phyloP scores from a whole-genome alignment of 2,113 vertebrate genomes.

The Prionailurus bengalensis region DNA sequence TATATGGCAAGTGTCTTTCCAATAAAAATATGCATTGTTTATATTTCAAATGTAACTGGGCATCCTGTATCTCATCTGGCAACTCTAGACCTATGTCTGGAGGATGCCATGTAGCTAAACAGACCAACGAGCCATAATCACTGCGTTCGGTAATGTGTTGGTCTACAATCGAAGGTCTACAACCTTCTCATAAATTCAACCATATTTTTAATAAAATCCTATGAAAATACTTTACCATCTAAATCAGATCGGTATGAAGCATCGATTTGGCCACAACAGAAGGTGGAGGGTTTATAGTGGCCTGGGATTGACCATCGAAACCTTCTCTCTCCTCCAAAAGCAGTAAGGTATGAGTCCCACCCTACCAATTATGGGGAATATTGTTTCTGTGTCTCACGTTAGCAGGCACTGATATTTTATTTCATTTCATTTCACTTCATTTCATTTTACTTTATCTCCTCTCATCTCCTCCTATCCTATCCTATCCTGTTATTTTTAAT shows the following conservation, averaged over 20 bases:
- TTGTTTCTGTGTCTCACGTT: fast-evolving
- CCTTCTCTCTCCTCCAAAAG: not conserved
- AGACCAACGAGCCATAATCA: fast-evolving
- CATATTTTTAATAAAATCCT: not conserved
- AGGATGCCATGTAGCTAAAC: fast-evolving
- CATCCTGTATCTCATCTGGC: not conserved
- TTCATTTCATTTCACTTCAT: no score
- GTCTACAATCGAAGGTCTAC: no score
- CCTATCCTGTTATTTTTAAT: no score
- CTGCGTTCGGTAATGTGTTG: fast-evolving
- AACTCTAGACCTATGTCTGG: not conserved
- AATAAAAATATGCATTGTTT: not conserved
- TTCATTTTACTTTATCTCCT: not conserved
- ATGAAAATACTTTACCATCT: no score
- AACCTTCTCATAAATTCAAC: not conserved
- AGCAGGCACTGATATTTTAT: not conserved
- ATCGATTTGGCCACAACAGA: fast-evolving
- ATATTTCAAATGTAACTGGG: not conserved
- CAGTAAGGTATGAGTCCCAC: no score
- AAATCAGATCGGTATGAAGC: fast-evolving
- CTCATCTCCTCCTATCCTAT: no score
- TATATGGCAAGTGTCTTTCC: not conserved
- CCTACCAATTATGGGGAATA: not conserved
- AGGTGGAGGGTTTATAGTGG: not conserved
- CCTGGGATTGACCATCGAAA: no score